Evolutionary conservation across 2,888 invertebrate genomes (phyloP), one percentile per base, ranked within the genome.

Genomic region (Luperina nickerlii): DNA sequence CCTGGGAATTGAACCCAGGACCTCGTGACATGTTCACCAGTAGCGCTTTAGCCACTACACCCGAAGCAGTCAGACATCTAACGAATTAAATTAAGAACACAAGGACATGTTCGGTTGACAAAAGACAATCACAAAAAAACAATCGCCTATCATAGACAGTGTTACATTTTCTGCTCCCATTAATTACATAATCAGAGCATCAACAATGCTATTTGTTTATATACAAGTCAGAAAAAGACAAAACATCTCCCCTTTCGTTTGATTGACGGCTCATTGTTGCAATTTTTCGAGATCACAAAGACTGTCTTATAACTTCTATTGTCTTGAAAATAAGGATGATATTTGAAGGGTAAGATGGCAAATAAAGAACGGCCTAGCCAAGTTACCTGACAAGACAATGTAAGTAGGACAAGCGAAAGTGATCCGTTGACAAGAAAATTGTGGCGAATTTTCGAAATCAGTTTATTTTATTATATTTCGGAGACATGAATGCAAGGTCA

Each of bases 351-450:
- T 84, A 81, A 79, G 62, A 72, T 69, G 32, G 32, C 24, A 62
- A 60, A 45, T 71, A 70, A 75, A 74, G 57, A 76, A 2, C 48
- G 32, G 32, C 32, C 32, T 32, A 32, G 32, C 32, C 32, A 32
- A 32, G 32, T 32, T 32, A 32, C 32, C 32, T 63, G 72, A 81
- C 83, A 86, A 85, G 82, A 89, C 88, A 89, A 89, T 89, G 66
- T 48, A 89, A 82, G 78, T 87, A 32, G 89, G 76, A 27, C 87
- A 88, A 83, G 88, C 84, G 89, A 89, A 89, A 89, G 89, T 89
- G 77, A 80, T 89, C 60, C 27, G 79, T 74, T 89, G 87, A 86
- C 89, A 88, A 83, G 87, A 88, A 88, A 89, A 89, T 89, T 81
- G 79, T 62, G 20, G 80, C 76, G 72, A 75, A 79, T 88, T 87